These are phyloP conservation scores for Oxytorus armatus DNA, from an alignment of 2,888 invertebrate species.

Conservation along the genomic window DNA sequence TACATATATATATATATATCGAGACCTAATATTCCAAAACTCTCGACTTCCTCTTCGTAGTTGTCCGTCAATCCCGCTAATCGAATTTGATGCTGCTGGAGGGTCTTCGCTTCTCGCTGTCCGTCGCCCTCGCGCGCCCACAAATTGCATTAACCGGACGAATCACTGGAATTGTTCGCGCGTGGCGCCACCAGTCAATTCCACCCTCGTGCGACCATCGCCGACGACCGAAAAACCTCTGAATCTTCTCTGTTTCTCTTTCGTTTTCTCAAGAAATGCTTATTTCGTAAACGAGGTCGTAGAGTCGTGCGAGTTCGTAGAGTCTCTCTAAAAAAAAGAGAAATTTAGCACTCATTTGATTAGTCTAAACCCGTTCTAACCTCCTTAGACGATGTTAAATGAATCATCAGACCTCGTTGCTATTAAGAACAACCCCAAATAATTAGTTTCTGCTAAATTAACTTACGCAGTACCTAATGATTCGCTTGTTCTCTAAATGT, in stretches of 20 bases:
- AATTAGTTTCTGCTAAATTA: no score
- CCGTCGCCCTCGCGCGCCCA: constrained; percentile 21
- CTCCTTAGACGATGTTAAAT: no score
- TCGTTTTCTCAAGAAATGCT: neutral
- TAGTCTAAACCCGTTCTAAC: no score
- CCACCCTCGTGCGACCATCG: constrained; percentile 40
- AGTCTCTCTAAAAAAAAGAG: no score
- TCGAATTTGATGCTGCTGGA: constrained; percentile 58
- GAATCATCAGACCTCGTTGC: no score
- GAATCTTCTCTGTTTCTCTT: constrained; percentile 10
- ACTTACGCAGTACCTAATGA: no score
- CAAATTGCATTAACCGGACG: constrained; percentile 66
- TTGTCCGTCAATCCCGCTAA: constrained; percentile 59
- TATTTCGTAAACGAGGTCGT: no score
- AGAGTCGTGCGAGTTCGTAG: no score
- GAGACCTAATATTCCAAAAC: neutral
- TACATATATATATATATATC: no score
- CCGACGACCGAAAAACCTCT: neutral
- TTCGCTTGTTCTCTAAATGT: no score
- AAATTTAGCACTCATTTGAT: no score
- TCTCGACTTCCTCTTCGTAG: constrained; percentile 10
- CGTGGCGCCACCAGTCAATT: constrained; percentile 60
- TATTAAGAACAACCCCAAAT: no score
- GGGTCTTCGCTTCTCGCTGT: constrained; percentile 9
- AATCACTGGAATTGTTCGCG: constrained; percentile 63